A percentile compares a stretch with the other conserved stretches of the same genome.
These are phyloP conservation scores for Ornithoptera priamus DNA, from an alignment of 2,888 invertebrate genomes.

Conservation along the genomic window DNA sequence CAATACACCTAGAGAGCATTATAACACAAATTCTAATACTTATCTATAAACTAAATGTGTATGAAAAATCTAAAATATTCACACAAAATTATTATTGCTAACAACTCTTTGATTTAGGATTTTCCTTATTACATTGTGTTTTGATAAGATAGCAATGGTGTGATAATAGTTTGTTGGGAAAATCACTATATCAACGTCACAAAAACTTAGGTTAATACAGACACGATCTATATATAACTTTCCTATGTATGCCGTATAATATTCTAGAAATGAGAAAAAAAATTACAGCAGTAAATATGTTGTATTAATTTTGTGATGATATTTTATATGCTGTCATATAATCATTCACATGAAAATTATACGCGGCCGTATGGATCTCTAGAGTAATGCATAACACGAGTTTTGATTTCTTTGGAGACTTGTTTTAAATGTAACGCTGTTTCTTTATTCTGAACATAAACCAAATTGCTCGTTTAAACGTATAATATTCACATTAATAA, in stretches of 20 bases:
- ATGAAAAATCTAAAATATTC: no score
- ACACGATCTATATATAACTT: not conserved
- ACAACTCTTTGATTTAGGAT: no score
- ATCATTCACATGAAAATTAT: slow-evolving; percentile 23
- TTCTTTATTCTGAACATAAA: not conserved
- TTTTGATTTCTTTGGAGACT: slow-evolving; percentile 22
- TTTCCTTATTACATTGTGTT: no score
- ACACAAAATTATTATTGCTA: no score
- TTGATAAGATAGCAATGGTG: no score
- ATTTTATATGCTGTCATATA: slow-evolving; percentile 16
- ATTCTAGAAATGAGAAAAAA: not conserved
- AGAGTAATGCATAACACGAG: slow-evolving; percentile 6
- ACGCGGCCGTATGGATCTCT: slow-evolving; percentile 5
- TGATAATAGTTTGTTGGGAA: no score
- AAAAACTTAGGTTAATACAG: no score
- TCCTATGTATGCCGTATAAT: not conserved
- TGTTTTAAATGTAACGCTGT: not conserved
- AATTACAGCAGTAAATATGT: not conserved
- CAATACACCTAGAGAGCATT: no score
- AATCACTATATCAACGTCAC: no score
- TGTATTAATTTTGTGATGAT: not conserved
- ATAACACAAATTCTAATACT: no score
- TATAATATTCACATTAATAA: no score
- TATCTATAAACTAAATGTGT: no score
- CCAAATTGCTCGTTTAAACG: not conserved